Percentiles rank a stretch among this genome's conserved stretches.
Conservation (phyloP, 64 coral and sea anemone species). For the Orbicella faveolata region DNA sequence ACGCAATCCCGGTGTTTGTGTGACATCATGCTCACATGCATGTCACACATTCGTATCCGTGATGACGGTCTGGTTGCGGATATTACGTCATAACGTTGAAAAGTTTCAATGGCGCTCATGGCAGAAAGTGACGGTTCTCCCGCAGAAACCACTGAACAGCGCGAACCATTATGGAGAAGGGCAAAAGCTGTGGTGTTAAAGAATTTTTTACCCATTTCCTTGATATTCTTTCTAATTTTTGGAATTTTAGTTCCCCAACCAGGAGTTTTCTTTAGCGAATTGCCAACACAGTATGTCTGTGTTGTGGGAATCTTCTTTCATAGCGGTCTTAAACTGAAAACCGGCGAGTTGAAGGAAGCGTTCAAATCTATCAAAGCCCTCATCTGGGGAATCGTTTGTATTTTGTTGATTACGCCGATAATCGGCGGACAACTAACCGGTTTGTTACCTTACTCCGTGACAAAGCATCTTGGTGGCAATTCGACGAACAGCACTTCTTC, state of each 20-base stretch:
- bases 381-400: constrained; percentile 57
- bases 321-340: constrained; percentile 75
- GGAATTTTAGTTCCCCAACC: constrained; percentile 68
- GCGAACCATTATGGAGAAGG: not conserved
- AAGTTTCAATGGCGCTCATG: constrained; percentile 28
- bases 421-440: constrained; percentile 66
- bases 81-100: not conserved
- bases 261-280: constrained; percentile 75
- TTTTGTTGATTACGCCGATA: constrained; percentile 70
- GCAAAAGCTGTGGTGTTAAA: constrained; percentile 42
- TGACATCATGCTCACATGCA: not conserved
- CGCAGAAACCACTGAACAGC: not conserved
- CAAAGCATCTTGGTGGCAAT: not conserved
- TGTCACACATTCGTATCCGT: not conserved
- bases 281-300: constrained; percentile 75
- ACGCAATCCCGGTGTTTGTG: not conserved
- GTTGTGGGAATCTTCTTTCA: constrained; percentile 67
- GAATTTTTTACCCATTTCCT: constrained; percentile 62
- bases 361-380: constrained; percentile 69
- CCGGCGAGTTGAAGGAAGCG: constrained; percentile 72
- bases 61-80: not conserved
- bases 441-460: constrained; percentile 54
- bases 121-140: not conserved
- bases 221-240: constrained; percentile 52
- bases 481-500: not conserved